Base-by-base conservation (phyloP, 1,140 invertebrate species). In the Phymorhynchus buccinoides region DNA sequence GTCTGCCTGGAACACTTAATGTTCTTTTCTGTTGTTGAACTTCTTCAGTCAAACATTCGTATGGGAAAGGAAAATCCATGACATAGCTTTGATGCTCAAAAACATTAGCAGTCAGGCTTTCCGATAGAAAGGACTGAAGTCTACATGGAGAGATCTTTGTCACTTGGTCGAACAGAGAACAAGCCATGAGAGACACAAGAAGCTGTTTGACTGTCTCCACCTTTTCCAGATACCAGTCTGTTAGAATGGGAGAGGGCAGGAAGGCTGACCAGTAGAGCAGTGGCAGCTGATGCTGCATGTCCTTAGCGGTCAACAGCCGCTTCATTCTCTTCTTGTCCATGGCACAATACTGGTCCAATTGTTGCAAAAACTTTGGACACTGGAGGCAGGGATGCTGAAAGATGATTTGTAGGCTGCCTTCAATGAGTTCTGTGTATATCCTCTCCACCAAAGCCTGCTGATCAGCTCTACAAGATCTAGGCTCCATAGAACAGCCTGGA, bases 231-330 rank as follows among this genome's bases (percentile, higher is more conserved):
- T 22, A 32, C 77, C 77, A 79, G 77, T 27, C 2, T 79, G 44
- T 6, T 9, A 79, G 77, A 27, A 30, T n/a, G 37, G 22, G 0
- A 1, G 39, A 79, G 1, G 39, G 39, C n/a, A 18, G 41, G 39
- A 37, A 79, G 39, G n/a, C 77, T 4, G 77, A 79, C 77, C 77
- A 79, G 77, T 79, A 79, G 39, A 79, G 42, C 9, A 79, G 41
- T 27, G 77, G 77, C 77, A 79, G 77, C 4, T 41, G 39, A 35
- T 79, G 77, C 42, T 41, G 39, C 44, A 18, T 79, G 41, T 79
- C 77, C 77, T 42, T 41, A 1, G 77, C 77, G 6, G 22, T 41
- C 18, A 42, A 3, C 42, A 79, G 9, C 44, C 22, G 77, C 22
- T 42, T 3, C 35, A 42, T 3, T 18, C 35, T 12, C 39, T 44